phyloP scores from a whole-genome alignment of 2,888 invertebrate genomes.

The Aphidoletes aphidimyza region DNA sequence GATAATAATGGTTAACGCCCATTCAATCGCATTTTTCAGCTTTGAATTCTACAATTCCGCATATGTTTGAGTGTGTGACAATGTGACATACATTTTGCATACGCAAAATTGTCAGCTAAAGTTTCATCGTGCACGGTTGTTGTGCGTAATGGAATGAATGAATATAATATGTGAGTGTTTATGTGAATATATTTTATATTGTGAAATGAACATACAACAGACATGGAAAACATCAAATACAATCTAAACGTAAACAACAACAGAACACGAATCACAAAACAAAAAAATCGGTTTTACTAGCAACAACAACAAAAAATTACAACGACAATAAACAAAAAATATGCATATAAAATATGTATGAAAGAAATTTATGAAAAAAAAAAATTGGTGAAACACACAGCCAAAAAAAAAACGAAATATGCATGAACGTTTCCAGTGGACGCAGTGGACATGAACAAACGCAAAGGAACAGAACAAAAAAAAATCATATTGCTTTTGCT shows the following conservation, averaged over 20 bases:
- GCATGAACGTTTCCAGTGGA: conserved; percentile 11
- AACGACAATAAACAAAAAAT: conserved; percentile 47
- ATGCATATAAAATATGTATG: background rate
- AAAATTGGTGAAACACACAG: background rate
- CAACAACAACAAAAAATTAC: conserved; percentile 37
- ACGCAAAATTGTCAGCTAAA: too few species aligned
- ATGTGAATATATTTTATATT: too few species aligned
- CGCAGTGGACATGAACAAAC: conserved; percentile 45
- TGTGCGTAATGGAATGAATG: too few species aligned
- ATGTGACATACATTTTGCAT: too few species aligned
- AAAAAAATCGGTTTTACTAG: conserved; percentile 23
- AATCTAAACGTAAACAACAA: background rate
- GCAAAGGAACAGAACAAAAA: background rate
- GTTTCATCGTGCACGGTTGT: too few species aligned
- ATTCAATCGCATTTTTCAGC: too few species aligned
- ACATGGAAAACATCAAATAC: conserved; percentile 20
- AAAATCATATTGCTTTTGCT: conserved; percentile 59
- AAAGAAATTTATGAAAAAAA: background rate
- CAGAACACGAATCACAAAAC: background rate
- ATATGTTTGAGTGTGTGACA: too few species aligned
- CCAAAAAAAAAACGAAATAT: background rate
- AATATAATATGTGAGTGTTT: too few species aligned
- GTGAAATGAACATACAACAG: conserved; percentile 46
- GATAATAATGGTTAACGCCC: too few species aligned
- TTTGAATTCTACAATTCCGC: too few species aligned